phyloP scores from a whole-genome alignment of 2,113 vertebrate genomes.

The Zosterops borbonicus region DNA sequence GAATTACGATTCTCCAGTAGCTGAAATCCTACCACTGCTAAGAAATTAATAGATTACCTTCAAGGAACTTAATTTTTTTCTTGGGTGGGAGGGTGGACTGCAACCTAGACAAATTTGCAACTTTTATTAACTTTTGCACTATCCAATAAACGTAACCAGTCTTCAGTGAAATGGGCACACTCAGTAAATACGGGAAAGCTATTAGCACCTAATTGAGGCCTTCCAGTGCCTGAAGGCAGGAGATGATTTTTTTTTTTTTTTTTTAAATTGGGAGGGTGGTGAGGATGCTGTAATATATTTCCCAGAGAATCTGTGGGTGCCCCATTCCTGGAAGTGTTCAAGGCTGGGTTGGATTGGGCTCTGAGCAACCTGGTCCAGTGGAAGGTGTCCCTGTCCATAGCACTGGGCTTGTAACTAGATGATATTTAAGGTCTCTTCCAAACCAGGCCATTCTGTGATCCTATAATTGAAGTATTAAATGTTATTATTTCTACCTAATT shows the following conservation, averaged over 20 bases:
- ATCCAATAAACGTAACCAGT: not conserved
- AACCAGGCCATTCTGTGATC: not conserved
- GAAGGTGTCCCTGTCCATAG: not conserved
- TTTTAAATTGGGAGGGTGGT: not conserved
- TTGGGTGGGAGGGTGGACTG: fast-evolving
- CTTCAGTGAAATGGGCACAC: not conserved
- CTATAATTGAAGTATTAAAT: not conserved
- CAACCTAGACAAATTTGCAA: fast-evolving
- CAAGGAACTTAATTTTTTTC: not conserved
- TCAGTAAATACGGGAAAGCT: not conserved
- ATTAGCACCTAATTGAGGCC: fast-evolving
- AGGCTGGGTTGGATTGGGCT: fast-evolving
- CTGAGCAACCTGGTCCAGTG: not conserved
- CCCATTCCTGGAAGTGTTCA: not conserved
- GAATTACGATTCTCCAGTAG: not conserved
- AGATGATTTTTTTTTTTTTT: no score
- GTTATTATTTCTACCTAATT: not conserved
- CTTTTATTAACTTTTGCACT: not conserved
- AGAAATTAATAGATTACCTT: not conserved
- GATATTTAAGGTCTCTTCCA: not conserved
- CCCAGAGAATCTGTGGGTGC: not conserved
- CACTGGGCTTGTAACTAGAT: no score
- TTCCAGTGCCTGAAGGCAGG: not conserved
- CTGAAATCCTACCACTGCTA: not conserved
- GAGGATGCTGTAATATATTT: no score